Evolutionary conservation across 2,797 vertebrate genomes (phyloP), one percentile per base, ranked within the genome.

Genomic region (Eleutherodactylus coqui): DNA sequence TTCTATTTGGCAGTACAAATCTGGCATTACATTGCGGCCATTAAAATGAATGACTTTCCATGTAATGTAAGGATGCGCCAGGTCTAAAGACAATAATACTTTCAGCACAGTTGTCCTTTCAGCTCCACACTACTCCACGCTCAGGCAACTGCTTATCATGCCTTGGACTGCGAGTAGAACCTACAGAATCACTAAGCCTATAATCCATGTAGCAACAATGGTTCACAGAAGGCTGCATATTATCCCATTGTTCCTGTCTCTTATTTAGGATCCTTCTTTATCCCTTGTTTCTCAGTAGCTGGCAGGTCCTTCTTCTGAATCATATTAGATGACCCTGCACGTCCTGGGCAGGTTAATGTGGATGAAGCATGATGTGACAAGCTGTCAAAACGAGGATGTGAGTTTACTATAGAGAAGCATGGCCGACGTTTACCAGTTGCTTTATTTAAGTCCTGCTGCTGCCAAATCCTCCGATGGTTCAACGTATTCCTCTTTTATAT

Each of bases 381-480:
- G 58, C 85, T 88, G 86, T 89, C 89, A 13, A 49, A 76, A 0
- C 70, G 53, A 38, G 82, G 55, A 6, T 79, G 89, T 73, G n/a
- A 62, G 24, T 3, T 0, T 10, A 0, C 43, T 27, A 24, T 49
- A 49, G 76, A 45, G 89, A n/a, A 84, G 84, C 72, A 83, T 89
- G 2, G 10, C 0, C 0, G 87, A 82, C 60, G 72, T 0, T 0
- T 85, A 88, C 73, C 53, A 69, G 62, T 73, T 32, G 58, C 79
- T 87, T 47, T 82, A 90, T 88, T 92, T 94, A 62, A 90, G 90
- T 83, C 92, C 93, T 21, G 78, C 83, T 62, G 88, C 79, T 47
- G 90, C 91, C 88, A 84, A 90, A 13, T 92, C 91, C 75, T 92
- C 91, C 10, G 88, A 90, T 92, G 92, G 90, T 89, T 92, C 92